Base-by-base conservation (phyloP, 2,888 invertebrate genomes). In the Caenorhabditis wallacei region DNA sequence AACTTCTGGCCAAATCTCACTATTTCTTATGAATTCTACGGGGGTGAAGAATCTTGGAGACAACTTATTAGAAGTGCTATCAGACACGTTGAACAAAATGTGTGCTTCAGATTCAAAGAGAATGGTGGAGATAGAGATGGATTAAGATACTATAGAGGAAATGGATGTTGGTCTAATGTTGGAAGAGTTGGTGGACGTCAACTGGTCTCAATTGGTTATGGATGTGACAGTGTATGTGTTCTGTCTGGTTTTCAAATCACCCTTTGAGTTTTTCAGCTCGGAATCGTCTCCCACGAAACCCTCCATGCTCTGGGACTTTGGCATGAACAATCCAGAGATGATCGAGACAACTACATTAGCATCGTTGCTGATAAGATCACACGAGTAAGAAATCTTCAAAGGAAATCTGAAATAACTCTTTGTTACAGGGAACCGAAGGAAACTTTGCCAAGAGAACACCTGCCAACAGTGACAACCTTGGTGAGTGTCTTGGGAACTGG, bases 311-410 rank as follows among this genome's bases (percentile, higher is more conserved):
- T 90, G 24, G 89, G 90, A 16, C 82, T 91, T 16, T 91, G 91
- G 91, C 91, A 91, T 69, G 91, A 91, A 78, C 91, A 91, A 76
- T 90, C 90, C 1, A 57, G 91, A 57, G 82, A 85, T 53, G 91
- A 91, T 68, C 72, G 91, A 7, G 91, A 91, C 81, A 75, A 78
- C 54, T 89, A 80, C 82, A 85, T 90, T 37, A 82, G 64, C 18
- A 88, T 91, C 59, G 82, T 78, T 13, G 80, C 84, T 3, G 84
- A 84, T 43, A 87, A 84, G 22, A 90, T 90, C 46, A 89, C 87
- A 22, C 76, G 88, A 78, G 88, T 88, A 74, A 66, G 46, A 10
- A 30, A 22, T n/a, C n/a, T 16, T 18, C 22, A 48, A 3, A 18
- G 5, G 13, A 18, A 48, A 18, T 48, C n/a, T 18, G n/a, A n/a